Evolutionary conservation across 2,797 vertebrate genomes (phyloP).

Genomic region (Aythya fuligula): DNA sequence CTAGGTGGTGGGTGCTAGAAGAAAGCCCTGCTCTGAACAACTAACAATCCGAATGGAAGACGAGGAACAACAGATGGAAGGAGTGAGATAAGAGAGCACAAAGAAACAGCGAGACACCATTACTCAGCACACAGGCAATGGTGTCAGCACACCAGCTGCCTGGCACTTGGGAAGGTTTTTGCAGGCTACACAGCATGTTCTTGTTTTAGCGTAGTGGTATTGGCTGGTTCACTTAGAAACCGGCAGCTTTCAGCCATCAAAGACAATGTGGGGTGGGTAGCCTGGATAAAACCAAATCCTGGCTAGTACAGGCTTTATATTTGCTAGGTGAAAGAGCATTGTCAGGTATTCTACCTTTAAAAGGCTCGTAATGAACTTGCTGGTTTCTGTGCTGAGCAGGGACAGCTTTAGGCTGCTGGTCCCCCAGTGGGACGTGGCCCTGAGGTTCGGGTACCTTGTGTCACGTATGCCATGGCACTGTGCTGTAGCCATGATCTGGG

Average conservation of each 20-base stretch:
- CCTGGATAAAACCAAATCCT: not conserved
- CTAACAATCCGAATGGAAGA: not conserved
- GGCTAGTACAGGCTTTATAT: not conserved
- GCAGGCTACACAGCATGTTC: not conserved
- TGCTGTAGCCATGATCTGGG: not conserved
- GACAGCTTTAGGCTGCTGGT: not conserved
- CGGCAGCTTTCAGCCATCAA: not conserved
- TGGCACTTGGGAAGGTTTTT: slow-evolving; percentile 6
- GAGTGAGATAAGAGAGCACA: not conserved
- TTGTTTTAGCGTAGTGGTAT: not conserved
- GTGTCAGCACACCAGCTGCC: slow-evolving; percentile 51
- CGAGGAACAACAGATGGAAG: slow-evolving; percentile 43
- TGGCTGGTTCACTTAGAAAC: not conserved
- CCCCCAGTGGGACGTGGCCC: not conserved
- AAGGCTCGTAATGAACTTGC: not conserved
- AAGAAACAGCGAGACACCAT: slow-evolving; percentile 11
- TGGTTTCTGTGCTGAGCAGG: not conserved
- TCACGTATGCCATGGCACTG: accelerated
- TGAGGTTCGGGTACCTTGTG: accelerated
- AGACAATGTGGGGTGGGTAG: not conserved
- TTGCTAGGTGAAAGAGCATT: not conserved
- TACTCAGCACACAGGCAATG: slow-evolving; percentile 22
- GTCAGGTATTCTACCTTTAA: not conserved
- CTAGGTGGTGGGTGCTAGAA: not conserved
- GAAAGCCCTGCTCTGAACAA: not conserved